Conservation (phyloP, 23 tunicate genomes). For the Trididemnum clinides region DNA sequence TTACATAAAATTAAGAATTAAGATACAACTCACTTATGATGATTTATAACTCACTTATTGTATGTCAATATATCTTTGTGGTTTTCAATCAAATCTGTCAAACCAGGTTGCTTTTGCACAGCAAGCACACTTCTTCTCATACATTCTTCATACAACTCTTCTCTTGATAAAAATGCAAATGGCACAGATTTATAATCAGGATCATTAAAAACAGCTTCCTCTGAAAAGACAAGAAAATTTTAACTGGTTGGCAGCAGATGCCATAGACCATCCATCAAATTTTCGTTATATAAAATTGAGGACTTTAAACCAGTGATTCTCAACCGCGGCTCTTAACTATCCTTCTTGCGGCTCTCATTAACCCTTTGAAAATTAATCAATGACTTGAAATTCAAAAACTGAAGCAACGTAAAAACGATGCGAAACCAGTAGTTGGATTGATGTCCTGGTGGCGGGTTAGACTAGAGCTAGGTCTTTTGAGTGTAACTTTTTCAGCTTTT, state of each 20-base stretch:
- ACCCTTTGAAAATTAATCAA: no score
- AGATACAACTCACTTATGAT: no score
- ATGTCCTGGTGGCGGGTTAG: no score
- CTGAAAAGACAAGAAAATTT: conserved; percentile 35
- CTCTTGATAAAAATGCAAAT: conserved; percentile 68
- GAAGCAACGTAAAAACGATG: no score
- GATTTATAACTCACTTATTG: conserved; percentile 48
- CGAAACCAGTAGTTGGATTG: no score
- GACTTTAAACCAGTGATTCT: background rate
- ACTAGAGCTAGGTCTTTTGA: no score
- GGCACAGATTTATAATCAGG: conserved; percentile 68
- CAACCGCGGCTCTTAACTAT: no score
- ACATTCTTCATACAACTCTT: conserved; percentile 88
- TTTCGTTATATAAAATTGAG: background rate
- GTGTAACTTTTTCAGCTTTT: no score
- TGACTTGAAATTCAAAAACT: no score
- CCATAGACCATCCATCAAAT: background rate
- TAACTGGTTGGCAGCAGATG: no score
- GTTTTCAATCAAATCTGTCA: conserved; percentile 57
- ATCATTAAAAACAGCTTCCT: conserved; percentile 57
- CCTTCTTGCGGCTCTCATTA: no score
- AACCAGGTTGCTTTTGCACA: conserved; percentile 62
- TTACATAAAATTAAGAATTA: no score
- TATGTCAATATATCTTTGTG: conserved; percentile 68
- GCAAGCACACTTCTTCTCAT: conserved; percentile 64